Evolutionary conservation across 30 jellyfish, hydroid and myxozoan genomes (phyloP).

Genomic region (Aurelia sp.): DNA sequence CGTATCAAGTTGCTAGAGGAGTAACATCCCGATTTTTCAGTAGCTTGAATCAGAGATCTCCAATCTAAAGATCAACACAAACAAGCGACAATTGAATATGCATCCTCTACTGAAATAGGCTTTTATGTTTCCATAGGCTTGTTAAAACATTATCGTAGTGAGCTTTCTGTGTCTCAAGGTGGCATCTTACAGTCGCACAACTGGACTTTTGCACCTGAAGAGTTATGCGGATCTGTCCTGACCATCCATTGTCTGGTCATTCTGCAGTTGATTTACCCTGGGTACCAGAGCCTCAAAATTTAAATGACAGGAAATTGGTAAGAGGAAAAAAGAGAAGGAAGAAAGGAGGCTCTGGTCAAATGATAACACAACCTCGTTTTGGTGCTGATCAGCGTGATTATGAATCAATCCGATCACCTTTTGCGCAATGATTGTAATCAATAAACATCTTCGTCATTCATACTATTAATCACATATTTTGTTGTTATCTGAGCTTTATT

Average conservation of each 20-base stretch:
- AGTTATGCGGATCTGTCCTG: slow-evolving; percentile 17
- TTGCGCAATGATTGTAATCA: too few relatives aligned
- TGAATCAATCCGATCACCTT: too few relatives aligned
- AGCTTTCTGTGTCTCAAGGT: slow-evolving; percentile 4
- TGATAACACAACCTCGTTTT: too few relatives aligned
- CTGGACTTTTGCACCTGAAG: slow-evolving; percentile 31
- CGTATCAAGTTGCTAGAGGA: slow-evolving; percentile 31
- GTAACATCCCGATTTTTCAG: background rate
- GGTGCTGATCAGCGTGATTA: too few relatives aligned
- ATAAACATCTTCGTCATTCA: too few relatives aligned
- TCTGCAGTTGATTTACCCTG: too few relatives aligned
- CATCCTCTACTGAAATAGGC: slow-evolving; percentile 21
- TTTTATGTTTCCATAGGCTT: slow-evolving; percentile 24
- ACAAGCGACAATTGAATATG: slow-evolving; percentile 8
- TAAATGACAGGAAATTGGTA: too few relatives aligned
- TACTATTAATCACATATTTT: too few relatives aligned
- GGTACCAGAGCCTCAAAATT: too few relatives aligned
- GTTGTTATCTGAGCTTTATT: too few relatives aligned
- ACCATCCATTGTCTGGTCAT: slow-evolving; percentile 40
- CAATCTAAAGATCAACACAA: slow-evolving; percentile 5
- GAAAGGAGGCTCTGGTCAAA: too few relatives aligned
- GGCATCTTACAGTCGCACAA: slow-evolving; percentile 38
- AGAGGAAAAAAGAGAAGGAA: too few relatives aligned
- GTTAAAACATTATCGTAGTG: background rate
- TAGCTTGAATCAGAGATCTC: slow-evolving; percentile 21